These are phyloP conservation scores for Pseudois nayaur DNA, from an alignment of 2,113 vertebrate species.

Conservation along the genomic window DNA sequence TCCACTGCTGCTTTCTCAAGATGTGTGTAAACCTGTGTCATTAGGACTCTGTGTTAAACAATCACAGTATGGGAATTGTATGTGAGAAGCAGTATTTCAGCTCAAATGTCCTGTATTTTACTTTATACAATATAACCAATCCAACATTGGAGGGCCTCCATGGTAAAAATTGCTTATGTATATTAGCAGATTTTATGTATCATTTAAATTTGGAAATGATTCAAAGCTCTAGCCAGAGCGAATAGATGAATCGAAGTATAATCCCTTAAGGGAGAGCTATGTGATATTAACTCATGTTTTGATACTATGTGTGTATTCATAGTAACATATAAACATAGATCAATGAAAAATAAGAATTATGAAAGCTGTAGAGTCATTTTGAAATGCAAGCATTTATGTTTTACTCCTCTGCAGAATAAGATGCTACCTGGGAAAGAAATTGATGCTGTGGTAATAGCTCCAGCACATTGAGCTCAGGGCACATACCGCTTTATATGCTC, in stretches of 20 bases:
- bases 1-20: neutral
- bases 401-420: conserved; percentile 4
- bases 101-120: neutral
- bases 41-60: conserved; percentile 20
- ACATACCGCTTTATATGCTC: neutral
- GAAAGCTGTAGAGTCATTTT: neutral
- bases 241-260: neutral
- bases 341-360: conserved; percentile 20
- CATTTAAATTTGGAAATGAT: conserved; percentile 18
- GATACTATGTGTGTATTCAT: neutral
- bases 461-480: neutral
- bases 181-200: conserved; percentile 3
- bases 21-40: conserved; percentile 25
- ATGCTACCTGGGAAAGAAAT: neutral
- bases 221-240: neutral
- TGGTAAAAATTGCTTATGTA: neutral
- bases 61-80: neutral
- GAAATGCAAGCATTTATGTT: neutral
- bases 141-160: neutral
- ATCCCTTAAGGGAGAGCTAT: neutral
- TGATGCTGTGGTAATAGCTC: neutral
- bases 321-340: neutral
- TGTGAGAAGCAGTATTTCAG: neutral
- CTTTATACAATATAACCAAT: neutral
- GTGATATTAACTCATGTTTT: neutral